Evolutionary conservation across 64 coral and sea anemone genomes (phyloP), one percentile per base, ranked within the genome.

Genomic region (Orbicella faveolata): DNA sequence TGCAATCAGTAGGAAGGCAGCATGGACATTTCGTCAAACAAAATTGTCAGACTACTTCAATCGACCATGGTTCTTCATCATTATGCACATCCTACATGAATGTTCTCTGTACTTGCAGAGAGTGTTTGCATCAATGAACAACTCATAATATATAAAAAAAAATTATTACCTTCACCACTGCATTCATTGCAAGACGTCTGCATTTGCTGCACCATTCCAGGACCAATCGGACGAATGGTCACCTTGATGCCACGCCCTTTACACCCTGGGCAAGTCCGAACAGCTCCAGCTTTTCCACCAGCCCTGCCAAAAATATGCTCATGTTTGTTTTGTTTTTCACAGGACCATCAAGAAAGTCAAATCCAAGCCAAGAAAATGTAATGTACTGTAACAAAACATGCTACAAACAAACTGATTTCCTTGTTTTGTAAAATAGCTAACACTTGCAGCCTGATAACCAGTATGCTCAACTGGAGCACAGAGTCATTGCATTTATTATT

Each of bases 161-260:
- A 52, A n/a, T 69, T 77, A 90, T 76, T 64, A 99, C 97, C 97
- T 88, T 93, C 97, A 14, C 97, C 97, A 75, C 73, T 83, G 41
- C 97, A 99, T 21, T 95, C 94, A 87, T 93, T 93, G 39, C 97
- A 99, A 17, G 89, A 44, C 0, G 97, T 96, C 48, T 99, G 97
- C 94, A 99, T 96, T 44, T 99, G 97, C 73, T 99, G 97, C 2
- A 99, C 97, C 97, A 99, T 99, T 16, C 97, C 97, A 55, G 97
- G 97, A 33, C 97, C 97, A 73, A 99, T 81, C 54, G 44, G 89
- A 18, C 94, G 70, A 44, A 99, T 99, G 11, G 94, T 93, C 17
- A 99, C 89, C 72, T 90, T 91, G 25, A 99, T 79, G 14, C 97
- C 97, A 75, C 97, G 63, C 3, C 97, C 97, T 69, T 91, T 99